Conservation (phyloP, 2,888 invertebrate genomes). For the Macrophya alboannulata region DNA sequence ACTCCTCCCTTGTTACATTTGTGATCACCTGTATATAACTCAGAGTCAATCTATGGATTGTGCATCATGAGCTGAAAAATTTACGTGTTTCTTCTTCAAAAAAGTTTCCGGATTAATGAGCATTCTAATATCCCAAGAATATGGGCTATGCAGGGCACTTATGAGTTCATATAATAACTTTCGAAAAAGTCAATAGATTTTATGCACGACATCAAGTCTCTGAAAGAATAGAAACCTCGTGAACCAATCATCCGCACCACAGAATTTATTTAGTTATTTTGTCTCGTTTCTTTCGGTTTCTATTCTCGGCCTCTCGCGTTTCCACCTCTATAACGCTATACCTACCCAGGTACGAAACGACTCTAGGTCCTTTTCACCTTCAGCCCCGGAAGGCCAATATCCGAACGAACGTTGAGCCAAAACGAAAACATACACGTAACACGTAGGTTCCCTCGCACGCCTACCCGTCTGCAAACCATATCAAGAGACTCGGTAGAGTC, state of each 20-base stretch:
- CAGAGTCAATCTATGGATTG: neutral
- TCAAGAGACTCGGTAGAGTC: no score
- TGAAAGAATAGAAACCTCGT: neutral
- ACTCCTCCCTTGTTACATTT: neutral
- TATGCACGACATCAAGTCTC: no score
- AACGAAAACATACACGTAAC: conserved; percentile 29
- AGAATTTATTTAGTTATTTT: neutral
- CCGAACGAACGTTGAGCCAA: conserved; percentile 35
- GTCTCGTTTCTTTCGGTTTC: no score
- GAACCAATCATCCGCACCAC: neutral
- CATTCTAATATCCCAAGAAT: no score
- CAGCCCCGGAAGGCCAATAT: conserved; percentile 14
- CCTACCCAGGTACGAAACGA: conserved; percentile 16
- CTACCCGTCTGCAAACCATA: neutral
- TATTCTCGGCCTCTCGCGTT: neutral
- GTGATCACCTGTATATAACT: neutral
- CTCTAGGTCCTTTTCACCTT: conserved; percentile 19
- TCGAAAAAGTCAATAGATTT: no score
- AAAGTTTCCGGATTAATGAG: neutral
- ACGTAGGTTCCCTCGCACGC: conserved; percentile 10
- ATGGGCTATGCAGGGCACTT: no score
- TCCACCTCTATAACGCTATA: neutral
- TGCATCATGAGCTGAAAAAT: neutral
- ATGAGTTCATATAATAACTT: no score
- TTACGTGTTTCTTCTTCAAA: neutral